Conservation (phyloP, 2,113 vertebrate species). For the Xenus cinereus region DNA sequence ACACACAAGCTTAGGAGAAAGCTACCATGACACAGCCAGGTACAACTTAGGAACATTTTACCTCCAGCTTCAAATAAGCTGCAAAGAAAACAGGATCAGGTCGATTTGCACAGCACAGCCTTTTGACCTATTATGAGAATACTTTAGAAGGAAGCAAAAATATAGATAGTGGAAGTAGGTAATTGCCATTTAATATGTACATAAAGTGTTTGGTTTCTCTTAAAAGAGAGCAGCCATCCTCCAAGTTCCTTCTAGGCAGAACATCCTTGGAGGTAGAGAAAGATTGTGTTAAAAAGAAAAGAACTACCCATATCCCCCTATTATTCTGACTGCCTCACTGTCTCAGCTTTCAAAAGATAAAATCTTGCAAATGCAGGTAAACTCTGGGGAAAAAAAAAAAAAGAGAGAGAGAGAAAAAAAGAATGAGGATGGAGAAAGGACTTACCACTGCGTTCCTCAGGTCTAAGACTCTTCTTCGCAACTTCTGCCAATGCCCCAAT, state of each 20-base stretch:
- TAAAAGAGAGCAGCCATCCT: not conserved
- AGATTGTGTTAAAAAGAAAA: not conserved
- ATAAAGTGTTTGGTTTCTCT: not conserved
- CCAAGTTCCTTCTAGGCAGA: not conserved
- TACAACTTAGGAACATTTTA: not conserved
- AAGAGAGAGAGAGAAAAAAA: not conserved
- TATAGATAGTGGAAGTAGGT: not conserved
- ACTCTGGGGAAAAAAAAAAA: too few relatives aligned
- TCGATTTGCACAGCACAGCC: not conserved
- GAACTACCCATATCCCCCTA: not conserved
- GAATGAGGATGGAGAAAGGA: not conserved
- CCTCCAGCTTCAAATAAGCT: not conserved
- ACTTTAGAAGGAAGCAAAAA: not conserved
- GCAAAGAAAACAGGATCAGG: not conserved
- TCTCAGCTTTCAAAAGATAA: not conserved
- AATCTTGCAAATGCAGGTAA: not conserved
- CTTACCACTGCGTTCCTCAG: slow-evolving; percentile 81
- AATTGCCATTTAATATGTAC: not conserved
- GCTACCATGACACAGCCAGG: not conserved
- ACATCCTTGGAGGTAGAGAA: not conserved
- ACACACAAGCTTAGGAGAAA: not conserved
- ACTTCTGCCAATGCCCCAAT: slow-evolving; percentile 94
- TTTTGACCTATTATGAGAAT: not conserved
- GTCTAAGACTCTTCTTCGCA: slow-evolving; percentile 91
- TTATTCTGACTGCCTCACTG: not conserved